Conservation (phyloP, 2,888 invertebrate species). For the Strigamia transsilvanica region DNA sequence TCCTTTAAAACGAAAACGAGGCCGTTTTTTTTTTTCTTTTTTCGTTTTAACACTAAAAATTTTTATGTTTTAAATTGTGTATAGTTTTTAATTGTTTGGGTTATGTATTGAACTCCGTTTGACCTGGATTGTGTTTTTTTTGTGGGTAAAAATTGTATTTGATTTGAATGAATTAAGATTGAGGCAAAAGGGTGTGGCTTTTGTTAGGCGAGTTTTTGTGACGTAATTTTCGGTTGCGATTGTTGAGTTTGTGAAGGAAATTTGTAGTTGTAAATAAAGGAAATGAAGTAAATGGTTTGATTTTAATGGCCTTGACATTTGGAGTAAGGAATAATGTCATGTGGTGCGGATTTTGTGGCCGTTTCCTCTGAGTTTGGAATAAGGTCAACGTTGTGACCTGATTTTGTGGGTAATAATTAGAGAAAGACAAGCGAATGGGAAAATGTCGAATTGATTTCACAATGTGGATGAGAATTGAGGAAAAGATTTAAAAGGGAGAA, state of each 20-base stretch:
- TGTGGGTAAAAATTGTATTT: too few species aligned
- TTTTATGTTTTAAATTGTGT: too few species aligned
- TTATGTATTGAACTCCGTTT: not conserved
- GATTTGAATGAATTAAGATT: not conserved
- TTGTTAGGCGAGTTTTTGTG: not conserved
- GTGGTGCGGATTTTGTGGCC: conserved; percentile 7
- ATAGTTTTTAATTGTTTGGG: not conserved
- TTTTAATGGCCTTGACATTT: conserved; percentile 5
- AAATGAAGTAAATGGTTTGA: not conserved
- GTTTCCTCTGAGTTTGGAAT: not conserved
- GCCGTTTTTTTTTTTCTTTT: not conserved
- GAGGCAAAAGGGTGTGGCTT: not conserved
- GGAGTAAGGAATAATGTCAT: not conserved
- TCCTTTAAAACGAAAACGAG: not conserved
- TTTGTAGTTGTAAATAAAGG: not conserved
- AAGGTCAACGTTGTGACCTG: conserved; percentile 15
- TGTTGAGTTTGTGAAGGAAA: not conserved
- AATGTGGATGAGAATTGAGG: not conserved
- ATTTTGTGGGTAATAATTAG: conserved; percentile 8
- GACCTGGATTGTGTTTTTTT: not conserved
- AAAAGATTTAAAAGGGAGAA: not conserved
- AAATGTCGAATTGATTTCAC: not conserved
- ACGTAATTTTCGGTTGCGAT: not conserved
- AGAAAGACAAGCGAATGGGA: conserved; percentile 15
- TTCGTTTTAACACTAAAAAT: too few species aligned